A percentile compares a stretch with the other conserved stretches of the same genome.
phyloP scores from a whole-genome alignment of 1,140 invertebrate genomes.

The Battus philenor region DNA sequence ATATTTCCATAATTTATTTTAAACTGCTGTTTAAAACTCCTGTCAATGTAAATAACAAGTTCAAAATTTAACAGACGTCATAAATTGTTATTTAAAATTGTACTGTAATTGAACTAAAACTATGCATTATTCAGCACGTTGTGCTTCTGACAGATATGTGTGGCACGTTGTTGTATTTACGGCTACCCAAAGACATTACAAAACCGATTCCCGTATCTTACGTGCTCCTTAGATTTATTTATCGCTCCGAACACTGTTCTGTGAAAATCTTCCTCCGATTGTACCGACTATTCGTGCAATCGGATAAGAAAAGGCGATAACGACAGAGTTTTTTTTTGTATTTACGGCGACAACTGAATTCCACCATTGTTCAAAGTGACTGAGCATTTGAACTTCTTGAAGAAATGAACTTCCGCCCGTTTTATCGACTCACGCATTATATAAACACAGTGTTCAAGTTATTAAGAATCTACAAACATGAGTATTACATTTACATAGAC shows the following conservation, averaged over 20 bases:
- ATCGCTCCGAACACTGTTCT: slow-evolving; percentile 10
- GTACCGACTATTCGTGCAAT: background rate
- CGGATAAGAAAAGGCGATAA: slow-evolving; percentile 1
- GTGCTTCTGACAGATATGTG: slow-evolving; percentile 17
- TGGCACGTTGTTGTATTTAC: slow-evolving; percentile 17
- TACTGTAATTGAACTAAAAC: slow-evolving; percentile 17
- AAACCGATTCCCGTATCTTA: slow-evolving; percentile 17
- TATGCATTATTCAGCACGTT: slow-evolving; percentile 15
- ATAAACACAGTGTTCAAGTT: too few species aligned
- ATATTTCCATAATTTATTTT: too few species aligned
- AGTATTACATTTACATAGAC: too few species aligned
- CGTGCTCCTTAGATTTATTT: slow-evolving; percentile 15
- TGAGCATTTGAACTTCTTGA: too few species aligned
- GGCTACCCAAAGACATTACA: slow-evolving; percentile 18
- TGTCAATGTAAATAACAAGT: too few species aligned
- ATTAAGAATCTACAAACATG: too few species aligned
- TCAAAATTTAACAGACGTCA: background rate
- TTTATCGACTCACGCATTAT: too few species aligned
- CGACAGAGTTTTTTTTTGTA: too few species aligned
- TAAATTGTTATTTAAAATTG: slow-evolving; percentile 16
- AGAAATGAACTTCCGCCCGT: too few species aligned
- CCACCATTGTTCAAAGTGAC: too few species aligned
- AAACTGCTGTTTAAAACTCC: background rate
- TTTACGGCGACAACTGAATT: too few species aligned
- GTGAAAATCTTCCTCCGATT: slow-evolving; percentile 8